Evolutionary conservation across 2,113 vertebrate genomes (phyloP).

Genomic region (Amphiprion ocellaris): DNA sequence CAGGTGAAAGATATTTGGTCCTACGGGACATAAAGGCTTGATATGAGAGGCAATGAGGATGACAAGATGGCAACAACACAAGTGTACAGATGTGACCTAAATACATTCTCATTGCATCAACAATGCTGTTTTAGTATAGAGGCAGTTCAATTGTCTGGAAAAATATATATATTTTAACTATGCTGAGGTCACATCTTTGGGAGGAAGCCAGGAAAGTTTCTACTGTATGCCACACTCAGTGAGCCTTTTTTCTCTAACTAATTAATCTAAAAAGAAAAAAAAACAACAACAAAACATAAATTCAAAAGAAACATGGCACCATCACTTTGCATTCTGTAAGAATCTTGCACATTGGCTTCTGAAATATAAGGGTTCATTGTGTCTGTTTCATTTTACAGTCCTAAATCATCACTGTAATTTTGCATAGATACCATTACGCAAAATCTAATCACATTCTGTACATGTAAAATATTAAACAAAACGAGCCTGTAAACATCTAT

Average conservation of each 20-base stretch:
- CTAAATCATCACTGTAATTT: conserved; percentile 67
- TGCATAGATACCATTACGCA: conserved; percentile 81
- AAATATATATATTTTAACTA: conserved; percentile 64
- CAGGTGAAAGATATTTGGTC: conserved; percentile 57
- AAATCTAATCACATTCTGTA: conserved; percentile 74
- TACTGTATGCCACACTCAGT: conserved; percentile 22
- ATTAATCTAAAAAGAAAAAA: background rate
- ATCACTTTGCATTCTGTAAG: conserved; percentile 20
- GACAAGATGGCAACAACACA: conserved; percentile 53
- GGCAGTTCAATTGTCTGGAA: conserved; percentile 71
- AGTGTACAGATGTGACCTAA: conserved; percentile 67
- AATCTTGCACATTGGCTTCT: conserved; percentile 39
- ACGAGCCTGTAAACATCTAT: conserved; percentile 67
- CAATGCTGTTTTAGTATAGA: conserved; percentile 70
- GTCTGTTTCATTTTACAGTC: conserved; percentile 44
- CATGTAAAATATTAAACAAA: conserved; percentile 65
- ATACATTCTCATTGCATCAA: conserved; percentile 81
- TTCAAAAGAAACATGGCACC: conserved; percentile 55
- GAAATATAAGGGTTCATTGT: conserved; percentile 33
- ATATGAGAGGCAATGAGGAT: conserved; percentile 51
- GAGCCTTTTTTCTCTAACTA: background rate
- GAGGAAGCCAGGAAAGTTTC: conserved; percentile 54
- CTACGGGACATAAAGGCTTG: conserved; percentile 53
- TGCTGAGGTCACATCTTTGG: conserved; percentile 71
- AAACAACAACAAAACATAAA: background rate